Evolutionary conservation across 2,113 vertebrate species (phyloP).

Genomic region (Isurus oxyrinchus): DNA sequence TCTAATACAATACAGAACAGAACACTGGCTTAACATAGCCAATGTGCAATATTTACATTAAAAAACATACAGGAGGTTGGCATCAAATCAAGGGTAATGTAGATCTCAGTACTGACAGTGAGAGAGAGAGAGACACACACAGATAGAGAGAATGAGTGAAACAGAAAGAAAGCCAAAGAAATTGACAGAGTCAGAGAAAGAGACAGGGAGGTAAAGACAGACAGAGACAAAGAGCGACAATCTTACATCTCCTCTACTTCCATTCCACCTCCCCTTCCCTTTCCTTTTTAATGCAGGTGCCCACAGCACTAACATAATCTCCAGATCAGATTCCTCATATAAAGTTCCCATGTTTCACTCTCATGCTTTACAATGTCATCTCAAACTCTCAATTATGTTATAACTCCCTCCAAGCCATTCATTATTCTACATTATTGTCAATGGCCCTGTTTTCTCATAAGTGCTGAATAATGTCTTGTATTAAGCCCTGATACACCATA

Average conservation of each 20-base stretch:
- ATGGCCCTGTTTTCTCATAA: neutral
- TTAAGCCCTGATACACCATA: neutral
- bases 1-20: neutral
- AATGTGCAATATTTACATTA: neutral
- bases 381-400: constrained; percentile 21
- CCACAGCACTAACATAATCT: neutral
- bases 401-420: constrained; percentile 3
- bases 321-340: neutral
- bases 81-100: neutral
- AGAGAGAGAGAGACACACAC: neutral
- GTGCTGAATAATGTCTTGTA: constrained; percentile 10
- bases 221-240: neutral
- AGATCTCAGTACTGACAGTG: neutral
- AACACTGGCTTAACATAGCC: neutral
- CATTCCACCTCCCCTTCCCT: neutral
- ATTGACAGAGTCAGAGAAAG: neutral
- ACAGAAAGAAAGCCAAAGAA: neutral
- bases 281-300: neutral
- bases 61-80: neutral
- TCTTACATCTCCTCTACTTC: no score
- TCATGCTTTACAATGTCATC: neutral
- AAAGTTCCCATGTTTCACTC: neutral
- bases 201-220: neutral
- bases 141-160: no score
- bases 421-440: constrained; percentile 34